A percentile compares a stretch with the other conserved stretches of the same genome.
Conservation (phyloP, 2,113 vertebrate species). For the Python bivittatus region DNA sequence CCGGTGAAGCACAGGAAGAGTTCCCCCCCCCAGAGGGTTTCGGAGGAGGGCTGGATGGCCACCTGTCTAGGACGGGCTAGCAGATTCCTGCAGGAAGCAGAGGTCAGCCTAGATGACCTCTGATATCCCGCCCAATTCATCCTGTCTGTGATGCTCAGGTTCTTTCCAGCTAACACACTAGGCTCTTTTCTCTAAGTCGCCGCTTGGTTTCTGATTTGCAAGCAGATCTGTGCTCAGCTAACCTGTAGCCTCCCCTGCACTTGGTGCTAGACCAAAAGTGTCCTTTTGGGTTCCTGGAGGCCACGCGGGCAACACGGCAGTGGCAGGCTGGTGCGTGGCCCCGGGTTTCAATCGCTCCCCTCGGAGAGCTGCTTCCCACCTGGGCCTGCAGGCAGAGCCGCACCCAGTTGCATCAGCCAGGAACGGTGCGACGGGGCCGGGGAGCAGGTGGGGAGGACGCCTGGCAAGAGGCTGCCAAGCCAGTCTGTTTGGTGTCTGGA, state of each 20-base stretch:
- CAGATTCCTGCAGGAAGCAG: not conserved
- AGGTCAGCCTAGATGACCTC: not conserved
- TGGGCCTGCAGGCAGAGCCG: not conserved
- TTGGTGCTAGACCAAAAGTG: not conserved
- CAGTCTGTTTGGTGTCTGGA: not conserved
- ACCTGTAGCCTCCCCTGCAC: not conserved
- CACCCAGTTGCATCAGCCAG: no score
- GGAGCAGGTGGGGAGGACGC: not conserved
- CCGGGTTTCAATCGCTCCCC: not conserved
- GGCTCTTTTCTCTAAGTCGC: no score
- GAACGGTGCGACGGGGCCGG: not conserved
- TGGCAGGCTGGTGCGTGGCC: not conserved
- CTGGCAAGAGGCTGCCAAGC: not conserved
- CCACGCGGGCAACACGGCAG: not conserved
- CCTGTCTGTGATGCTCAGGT: no score
- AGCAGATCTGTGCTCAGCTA: not conserved
- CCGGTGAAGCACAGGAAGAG: no score
- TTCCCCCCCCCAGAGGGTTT: no score
- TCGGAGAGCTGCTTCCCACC: no score
- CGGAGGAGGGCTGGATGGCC: no score
- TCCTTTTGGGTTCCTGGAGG: fast-evolving
- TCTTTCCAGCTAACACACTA: not conserved
- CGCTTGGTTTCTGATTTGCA: not conserved
- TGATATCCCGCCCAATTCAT: not conserved
- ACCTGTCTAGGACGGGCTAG: no score